Evolutionary conservation across 2,888 invertebrate genomes (phyloP).

Genomic region (Dasypogon diadema): DNA sequence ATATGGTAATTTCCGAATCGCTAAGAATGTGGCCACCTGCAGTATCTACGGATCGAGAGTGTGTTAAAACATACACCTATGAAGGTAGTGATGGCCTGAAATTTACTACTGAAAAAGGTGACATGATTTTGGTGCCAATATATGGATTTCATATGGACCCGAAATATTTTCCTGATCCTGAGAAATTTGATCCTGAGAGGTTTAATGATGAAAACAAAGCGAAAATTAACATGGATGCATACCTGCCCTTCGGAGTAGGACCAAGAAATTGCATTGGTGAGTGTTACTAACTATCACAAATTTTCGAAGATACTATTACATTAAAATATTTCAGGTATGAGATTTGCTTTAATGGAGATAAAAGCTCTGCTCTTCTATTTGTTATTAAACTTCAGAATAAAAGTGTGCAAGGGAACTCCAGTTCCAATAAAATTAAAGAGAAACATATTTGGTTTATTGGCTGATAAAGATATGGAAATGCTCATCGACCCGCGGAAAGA

Average conservation of each 20-base stretch:
- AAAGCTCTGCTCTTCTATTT: conserved; percentile 51
- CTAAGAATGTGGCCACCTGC: conserved; percentile 71
- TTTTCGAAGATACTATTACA: conserved; percentile 4
- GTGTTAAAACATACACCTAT: conserved; percentile 70
- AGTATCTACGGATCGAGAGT: conserved; percentile 69
- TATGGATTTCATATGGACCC: conserved; percentile 71
- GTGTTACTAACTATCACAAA: not conserved
- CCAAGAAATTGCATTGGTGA: conserved; percentile 74
- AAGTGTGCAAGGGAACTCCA: conserved; percentile 46
- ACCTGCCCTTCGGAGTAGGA: conserved; percentile 73
- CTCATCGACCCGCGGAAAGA: not conserved
- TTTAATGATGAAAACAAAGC: conserved; percentile 69
- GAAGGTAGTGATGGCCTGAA: conserved; percentile 54
- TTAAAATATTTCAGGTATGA: conserved; percentile 48
- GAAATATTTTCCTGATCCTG: conserved; percentile 71
- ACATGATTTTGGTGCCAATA: conserved; percentile 61
- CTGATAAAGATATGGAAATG: conserved; percentile 58
- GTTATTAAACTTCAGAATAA: conserved; percentile 47
- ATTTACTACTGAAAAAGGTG: conserved; percentile 51
- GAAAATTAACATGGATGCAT: conserved; percentile 68
- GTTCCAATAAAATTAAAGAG: conserved; percentile 48
- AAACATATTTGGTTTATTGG: not conserved
- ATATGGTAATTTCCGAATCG: conserved; percentile 71
- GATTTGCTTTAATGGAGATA: conserved; percentile 55
- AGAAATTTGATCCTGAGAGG: conserved; percentile 71